Evolutionary conservation across 2,888 invertebrate genomes (phyloP), one percentile per base, ranked within the genome.

Genomic region (Drosophila infuscata): DNA sequence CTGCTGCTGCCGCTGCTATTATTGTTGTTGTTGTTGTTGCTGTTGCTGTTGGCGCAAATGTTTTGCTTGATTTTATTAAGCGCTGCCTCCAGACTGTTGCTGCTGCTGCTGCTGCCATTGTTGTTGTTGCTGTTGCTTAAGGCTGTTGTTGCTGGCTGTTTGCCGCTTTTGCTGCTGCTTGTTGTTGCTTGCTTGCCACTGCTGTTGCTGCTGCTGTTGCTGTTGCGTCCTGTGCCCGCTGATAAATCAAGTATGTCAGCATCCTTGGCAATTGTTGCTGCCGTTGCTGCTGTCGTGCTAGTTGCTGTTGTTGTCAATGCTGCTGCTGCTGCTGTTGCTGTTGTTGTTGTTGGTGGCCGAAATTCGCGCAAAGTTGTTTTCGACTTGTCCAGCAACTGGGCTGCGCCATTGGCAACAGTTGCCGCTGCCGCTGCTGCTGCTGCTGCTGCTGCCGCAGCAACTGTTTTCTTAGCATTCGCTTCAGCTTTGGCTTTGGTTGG

Each of bases 231-330:
- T 80, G 83, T 48, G 38, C 82, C 83, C 9, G 85, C 81, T 1
- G 95, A 95, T 54, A 95, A 89, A 89, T 95, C 95, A 63, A 95
- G 91, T 29, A 94, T 94, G 35, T 94, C 94, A 49, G 93, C 94
- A 74, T 92, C 92, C 65, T 91, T 88, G 8, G 81, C 83, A 20
- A 83, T 43, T 33, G 66, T 56, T 53, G 70, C 58, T 65, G 74
- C 15, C 79, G 29, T 36, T 30, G 53, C 29, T 36, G 59, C 43
- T 51, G 70, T 43, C 53, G 69, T 54, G 56, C 72, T 11, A 35
- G 63, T 17, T 33, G 74, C 46, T 46, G 46, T 46, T 29, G 46
- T 46, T 46, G 46, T 25, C 8, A 46, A 46, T 15, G 25, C 46
- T 46, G 51, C 7, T 60, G 76, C 30, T 57, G n/a, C n/a, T n/a